These are phyloP conservation scores for Caracal caracal DNA, from an alignment of 2,113 vertebrate species.

Conservation along the genomic window DNA sequence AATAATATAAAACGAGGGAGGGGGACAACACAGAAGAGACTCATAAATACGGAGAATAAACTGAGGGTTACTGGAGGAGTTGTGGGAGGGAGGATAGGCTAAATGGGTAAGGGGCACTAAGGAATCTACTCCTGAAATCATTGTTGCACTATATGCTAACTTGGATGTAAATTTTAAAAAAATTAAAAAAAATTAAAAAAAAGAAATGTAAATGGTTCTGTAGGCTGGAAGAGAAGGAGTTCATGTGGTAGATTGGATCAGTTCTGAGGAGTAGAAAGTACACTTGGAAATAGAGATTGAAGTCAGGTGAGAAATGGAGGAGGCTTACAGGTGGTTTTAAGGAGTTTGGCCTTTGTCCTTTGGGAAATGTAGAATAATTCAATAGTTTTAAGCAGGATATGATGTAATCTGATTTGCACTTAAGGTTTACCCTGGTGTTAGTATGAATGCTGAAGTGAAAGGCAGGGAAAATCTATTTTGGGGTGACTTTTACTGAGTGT, in stretches of 20 bases:
- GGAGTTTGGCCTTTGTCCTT: neutral
- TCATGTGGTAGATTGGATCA: neutral
- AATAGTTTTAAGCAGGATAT: neutral
- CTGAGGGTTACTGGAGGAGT: too few relatives aligned
- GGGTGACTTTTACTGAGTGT: neutral
- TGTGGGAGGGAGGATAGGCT: too few relatives aligned
- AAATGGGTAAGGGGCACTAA: too few relatives aligned
- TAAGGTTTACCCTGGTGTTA: neutral
- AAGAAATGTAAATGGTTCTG: neutral
- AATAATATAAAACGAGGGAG: too few relatives aligned
- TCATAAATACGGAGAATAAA: too few relatives aligned
- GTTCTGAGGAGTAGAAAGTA: neutral
- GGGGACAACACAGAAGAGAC: too few relatives aligned
- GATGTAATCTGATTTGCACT: neutral
- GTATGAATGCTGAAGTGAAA: neutral
- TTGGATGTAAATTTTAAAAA: too few relatives aligned
- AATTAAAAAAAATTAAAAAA: too few relatives aligned
- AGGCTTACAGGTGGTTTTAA: neutral
- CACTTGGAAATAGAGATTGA: neutral
- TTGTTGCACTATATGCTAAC: too few relatives aligned
- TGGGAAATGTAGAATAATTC: neutral
- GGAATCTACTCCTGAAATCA: too few relatives aligned
- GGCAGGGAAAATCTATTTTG: neutral
- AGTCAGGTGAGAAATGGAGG: neutral
- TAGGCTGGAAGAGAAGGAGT: neutral